Evolutionary conservation across 2,113 vertebrate species (phyloP).

Genomic region (Motacilla tschutschensis): DNA sequence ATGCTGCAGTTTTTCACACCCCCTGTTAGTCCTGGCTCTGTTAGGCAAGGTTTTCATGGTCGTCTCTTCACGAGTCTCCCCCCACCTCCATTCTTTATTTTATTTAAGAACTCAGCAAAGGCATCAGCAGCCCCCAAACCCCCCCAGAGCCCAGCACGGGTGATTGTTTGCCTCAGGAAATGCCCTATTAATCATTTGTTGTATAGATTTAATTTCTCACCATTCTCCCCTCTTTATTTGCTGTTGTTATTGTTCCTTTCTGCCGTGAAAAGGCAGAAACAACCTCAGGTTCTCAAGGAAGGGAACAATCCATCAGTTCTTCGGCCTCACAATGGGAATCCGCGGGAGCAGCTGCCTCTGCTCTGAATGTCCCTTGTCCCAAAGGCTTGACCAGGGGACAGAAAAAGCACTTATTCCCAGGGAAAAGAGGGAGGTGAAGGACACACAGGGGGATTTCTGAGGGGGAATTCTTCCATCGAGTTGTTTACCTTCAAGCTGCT

Average conservation of each 20-base stretch:
- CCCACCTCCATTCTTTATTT: background rate
- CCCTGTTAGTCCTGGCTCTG: background rate
- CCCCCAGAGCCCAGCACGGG: background rate
- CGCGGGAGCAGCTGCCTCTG: constrained; percentile 31
- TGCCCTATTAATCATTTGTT: constrained; percentile 18
- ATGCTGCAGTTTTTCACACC: fast-evolving
- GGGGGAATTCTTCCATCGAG: background rate
- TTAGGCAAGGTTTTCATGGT: background rate
- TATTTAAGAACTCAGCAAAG: background rate
- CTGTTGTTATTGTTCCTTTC: constrained; percentile 23
- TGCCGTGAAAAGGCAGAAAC: constrained; percentile 37
- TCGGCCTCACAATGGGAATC: constrained; percentile 15
- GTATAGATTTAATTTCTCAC: constrained; percentile 17
- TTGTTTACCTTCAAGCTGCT: constrained; percentile 3
- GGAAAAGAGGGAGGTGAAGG: constrained; percentile 28
- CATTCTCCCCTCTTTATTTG: constrained; percentile 4
- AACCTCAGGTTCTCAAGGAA: constrained; percentile 37
- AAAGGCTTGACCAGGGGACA: background rate
- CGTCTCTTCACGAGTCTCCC: background rate
- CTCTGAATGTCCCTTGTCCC: constrained; percentile 6
- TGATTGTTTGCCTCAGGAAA: constrained; percentile 21
- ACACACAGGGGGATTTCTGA: constrained; percentile 18
- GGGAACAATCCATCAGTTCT: constrained; percentile 41
- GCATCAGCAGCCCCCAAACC: background rate
- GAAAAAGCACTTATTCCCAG: constrained; percentile 24